Conservation (phyloP, 2,888 invertebrate genomes). For the Trissolcus japonicus region DNA sequence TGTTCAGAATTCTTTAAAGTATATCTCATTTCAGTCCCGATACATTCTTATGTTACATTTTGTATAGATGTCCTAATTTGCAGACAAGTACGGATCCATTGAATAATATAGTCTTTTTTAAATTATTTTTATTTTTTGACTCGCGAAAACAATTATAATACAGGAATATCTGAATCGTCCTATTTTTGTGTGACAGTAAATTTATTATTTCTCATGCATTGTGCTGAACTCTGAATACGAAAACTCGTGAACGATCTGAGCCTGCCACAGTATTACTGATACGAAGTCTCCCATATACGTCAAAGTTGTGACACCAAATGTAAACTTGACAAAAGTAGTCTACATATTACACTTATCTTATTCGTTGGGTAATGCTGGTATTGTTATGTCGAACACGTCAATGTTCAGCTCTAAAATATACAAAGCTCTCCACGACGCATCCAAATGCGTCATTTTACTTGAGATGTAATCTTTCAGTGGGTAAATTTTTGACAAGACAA, state of each 20-base stretch:
- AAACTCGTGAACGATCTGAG: conserved; percentile 38
- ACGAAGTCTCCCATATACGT: conserved; percentile 25
- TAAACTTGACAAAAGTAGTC: conserved; percentile 46
- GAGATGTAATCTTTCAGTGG: conserved; percentile 27
- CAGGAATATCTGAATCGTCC: neutral
- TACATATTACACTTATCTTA: conserved; percentile 41
- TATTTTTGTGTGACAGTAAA: conserved; percentile 10
- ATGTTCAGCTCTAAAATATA: conserved; percentile 35
- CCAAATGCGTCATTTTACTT: conserved; percentile 31
- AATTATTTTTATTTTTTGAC: neutral
- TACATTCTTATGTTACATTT: no score
- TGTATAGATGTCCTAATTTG: no score
- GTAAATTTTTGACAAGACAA: conserved; percentile 35
- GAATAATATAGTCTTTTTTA: no score
- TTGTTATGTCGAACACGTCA: conserved; percentile 48
- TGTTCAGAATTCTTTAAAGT: no score
- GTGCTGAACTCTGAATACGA: conserved; percentile 32
- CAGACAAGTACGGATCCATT: no score
- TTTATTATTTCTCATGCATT: conserved; percentile 17
- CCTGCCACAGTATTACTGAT: conserved; percentile 37
- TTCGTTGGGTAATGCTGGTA: conserved; percentile 43
- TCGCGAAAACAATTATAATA: neutral
- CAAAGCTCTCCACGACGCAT: conserved; percentile 23
- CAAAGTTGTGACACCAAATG: conserved; percentile 51
- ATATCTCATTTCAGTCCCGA: no score